Evolutionary conservation across 2,797 vertebrate species (phyloP).

Genomic region (Onychomys torridus): DNA sequence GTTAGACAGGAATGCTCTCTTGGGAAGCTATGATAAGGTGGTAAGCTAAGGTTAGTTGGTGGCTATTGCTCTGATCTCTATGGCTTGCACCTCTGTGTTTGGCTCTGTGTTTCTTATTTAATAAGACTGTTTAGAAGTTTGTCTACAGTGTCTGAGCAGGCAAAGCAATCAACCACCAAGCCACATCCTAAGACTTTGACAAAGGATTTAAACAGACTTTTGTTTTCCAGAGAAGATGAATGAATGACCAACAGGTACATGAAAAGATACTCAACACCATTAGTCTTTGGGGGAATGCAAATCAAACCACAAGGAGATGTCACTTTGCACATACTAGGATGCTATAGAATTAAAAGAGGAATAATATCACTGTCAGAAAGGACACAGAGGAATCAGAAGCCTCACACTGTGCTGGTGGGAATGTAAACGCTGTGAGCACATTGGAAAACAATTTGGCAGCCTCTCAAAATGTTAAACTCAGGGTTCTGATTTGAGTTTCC

Average conservation of each 20-base stretch:
- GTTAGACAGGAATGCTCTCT: too few relatives aligned
- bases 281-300: neutral
- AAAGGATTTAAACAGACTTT: constrained; percentile 4
- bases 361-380: neutral
- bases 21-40: too few relatives aligned
- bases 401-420: neutral
- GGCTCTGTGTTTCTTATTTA: too few relatives aligned
- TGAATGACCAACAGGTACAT: neutral
- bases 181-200: neutral
- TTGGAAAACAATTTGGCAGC: constrained; percentile 17
- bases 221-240: constrained; percentile 10
- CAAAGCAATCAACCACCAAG: neutral
- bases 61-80: too few relatives aligned
- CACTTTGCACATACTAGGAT: neutral
- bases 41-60: too few relatives aligned
- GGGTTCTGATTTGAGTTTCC: neutral
- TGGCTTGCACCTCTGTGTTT: too few relatives aligned
- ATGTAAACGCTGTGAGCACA: neutral
- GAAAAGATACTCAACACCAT: neutral
- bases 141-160: neutral
- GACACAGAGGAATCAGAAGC: neutral
- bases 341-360: neutral
- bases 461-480: constrained; percentile 38
- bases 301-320: neutral
- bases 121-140: too few relatives aligned